These are phyloP conservation scores for Papilio gigon DNA, from an alignment of 2,888 invertebrate genomes.

Conservation along the genomic window DNA sequence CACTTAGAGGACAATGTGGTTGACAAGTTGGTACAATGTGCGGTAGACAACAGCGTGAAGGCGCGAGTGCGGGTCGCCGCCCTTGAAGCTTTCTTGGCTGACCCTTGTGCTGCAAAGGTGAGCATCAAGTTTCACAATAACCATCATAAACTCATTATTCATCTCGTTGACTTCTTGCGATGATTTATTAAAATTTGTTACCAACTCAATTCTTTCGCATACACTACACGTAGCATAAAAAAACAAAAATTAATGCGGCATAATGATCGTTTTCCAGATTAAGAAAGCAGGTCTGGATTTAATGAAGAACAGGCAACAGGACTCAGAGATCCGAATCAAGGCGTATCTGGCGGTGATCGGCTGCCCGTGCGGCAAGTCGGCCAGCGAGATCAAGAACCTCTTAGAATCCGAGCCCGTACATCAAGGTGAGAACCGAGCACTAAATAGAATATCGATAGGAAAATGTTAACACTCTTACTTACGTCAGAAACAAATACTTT, in stretches of 20 bases:
- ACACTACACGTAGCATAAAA: too few species aligned
- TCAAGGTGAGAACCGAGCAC: constrained; percentile 79
- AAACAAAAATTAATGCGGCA: background rate
- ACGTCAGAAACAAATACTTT: background rate
- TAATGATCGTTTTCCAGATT: constrained; percentile 54
- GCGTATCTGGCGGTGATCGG: constrained; percentile 89
- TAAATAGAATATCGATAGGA: background rate
- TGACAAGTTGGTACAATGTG: constrained; percentile 84
- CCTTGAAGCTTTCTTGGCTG: constrained; percentile 88
- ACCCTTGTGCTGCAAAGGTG: constrained; percentile 84
- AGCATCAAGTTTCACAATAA: constrained; percentile 39
- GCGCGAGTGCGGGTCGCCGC: constrained; percentile 89
- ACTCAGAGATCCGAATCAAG: constrained; percentile 94
- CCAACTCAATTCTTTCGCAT: background rate
- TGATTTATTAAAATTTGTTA: background rate
- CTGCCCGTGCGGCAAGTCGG: constrained; percentile 88
- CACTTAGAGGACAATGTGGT: constrained; percentile 84
- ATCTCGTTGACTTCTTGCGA: background rate
- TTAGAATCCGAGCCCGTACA: constrained; percentile 88
- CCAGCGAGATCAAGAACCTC: constrained; percentile 86
- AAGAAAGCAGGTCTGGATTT: constrained; percentile 82
- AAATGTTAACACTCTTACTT: background rate
- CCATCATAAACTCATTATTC: background rate
- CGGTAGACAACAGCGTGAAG: constrained; percentile 82
- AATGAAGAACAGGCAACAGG: constrained; percentile 88